A percentile compares a stretch with the other conserved stretches of the same genome.
These are phyloP conservation scores for Panzeria rudis DNA, from an alignment of 2,888 invertebrate genomes.

Conservation along the genomic window DNA sequence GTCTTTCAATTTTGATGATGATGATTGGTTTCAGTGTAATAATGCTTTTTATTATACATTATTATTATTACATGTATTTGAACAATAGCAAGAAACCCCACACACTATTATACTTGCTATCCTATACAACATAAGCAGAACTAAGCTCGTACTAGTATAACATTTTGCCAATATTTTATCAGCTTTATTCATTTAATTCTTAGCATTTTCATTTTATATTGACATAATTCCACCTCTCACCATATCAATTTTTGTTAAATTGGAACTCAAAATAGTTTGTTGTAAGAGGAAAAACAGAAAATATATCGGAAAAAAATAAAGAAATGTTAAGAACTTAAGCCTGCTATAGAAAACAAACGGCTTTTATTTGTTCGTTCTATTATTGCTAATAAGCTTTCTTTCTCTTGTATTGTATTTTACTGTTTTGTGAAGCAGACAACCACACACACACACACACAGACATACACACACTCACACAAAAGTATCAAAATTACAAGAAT, in stretches of 20 bases:
- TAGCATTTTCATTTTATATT: conserved; percentile 36
- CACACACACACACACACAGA: not conserved
- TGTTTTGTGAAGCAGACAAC: not conserved
- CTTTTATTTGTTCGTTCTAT: conserved; percentile 58
- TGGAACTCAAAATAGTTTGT: not conserved
- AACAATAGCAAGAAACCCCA: conserved; percentile 34
- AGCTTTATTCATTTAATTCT: conserved; percentile 55
- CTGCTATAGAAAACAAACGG: conserved; percentile 64
- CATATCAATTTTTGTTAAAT: conserved; percentile 13
- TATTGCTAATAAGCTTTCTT: conserved; percentile 62
- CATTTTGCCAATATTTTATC: conserved; percentile 52
- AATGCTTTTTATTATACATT: conserved; percentile 47
- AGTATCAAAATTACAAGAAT: conserved; percentile 11
- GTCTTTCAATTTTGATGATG: conserved; percentile 49
- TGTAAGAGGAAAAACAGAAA: not conserved
- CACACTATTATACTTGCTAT: not conserved
- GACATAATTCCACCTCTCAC: conserved; percentile 31
- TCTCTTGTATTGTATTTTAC: conserved; percentile 9
- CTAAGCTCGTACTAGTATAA: not conserved
- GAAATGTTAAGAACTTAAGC: conserved; percentile 61
- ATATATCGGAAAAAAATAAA: not conserved
- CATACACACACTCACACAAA: not conserved
- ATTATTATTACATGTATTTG: conserved; percentile 29
- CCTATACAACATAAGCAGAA: conserved; percentile 8
- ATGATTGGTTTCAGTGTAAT: conserved; percentile 63